These are phyloP conservation scores for Lasioglossum albipes DNA, from an alignment of 1,140 invertebrate species.

Conservation along the genomic window DNA sequence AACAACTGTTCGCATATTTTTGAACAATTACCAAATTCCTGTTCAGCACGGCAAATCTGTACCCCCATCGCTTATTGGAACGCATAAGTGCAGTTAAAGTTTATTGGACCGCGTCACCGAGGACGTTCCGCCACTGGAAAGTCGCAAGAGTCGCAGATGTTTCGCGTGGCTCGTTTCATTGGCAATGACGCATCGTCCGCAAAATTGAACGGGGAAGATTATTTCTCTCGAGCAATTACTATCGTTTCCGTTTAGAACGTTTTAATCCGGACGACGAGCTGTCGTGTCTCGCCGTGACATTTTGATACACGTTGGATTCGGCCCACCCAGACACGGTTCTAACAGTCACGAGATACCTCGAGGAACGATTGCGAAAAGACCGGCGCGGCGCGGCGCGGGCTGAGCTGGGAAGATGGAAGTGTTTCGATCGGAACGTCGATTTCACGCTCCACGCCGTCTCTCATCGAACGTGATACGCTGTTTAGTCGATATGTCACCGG, in stretches of 20 bases:
- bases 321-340: conserved; percentile 31
- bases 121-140: no score
- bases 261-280: conserved; percentile 49
- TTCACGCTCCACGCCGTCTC: conserved; percentile 56
- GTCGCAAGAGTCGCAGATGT: no score
- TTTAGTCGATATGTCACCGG: conserved; percentile 73
- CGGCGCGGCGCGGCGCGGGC: neutral
- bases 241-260: conserved; percentile 30
- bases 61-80: no score
- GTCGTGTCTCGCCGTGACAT: conserved; percentile 49
- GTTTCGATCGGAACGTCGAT: conserved; percentile 63
- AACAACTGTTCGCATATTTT: no score
- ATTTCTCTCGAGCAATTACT: conserved; percentile 4
- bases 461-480: conserved; percentile 74
- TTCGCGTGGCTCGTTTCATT: neutral
- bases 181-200: neutral
- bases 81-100: no score
- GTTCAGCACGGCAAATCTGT: no score
- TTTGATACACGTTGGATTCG: conserved; percentile 43
- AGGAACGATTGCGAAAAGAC: conserved; percentile 12
- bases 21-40: no score
- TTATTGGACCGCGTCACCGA: no score
- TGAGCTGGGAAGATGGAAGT: conserved; percentile 12
- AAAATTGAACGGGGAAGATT: neutral
- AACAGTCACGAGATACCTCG: conserved; percentile 52